phyloP scores from a whole-genome alignment of 1,140 invertebrate genomes.

The Drosophila varians region DNA sequence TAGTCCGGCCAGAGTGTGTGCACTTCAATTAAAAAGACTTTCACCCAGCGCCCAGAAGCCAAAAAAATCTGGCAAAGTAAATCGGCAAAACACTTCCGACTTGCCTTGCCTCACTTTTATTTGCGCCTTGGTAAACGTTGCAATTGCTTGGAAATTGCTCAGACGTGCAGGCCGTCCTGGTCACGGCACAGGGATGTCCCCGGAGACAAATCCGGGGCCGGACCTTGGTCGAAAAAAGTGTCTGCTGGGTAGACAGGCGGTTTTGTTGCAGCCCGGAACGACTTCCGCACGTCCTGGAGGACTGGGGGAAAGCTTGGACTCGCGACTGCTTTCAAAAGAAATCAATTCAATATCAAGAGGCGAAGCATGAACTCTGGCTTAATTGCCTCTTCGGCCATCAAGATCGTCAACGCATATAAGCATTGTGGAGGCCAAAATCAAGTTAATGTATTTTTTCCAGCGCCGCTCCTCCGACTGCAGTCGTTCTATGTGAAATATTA shows the following conservation, averaged over 20 bases:
- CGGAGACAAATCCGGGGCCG: background rate
- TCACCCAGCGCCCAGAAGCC: constrained; percentile 62
- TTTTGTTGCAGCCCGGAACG: constrained; percentile 72
- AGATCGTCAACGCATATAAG: constrained; percentile 26
- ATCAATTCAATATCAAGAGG: constrained; percentile 60
- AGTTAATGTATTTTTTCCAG: too few species aligned
- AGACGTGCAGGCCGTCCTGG: constrained; percentile 57
- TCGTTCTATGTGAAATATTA: too few species aligned
- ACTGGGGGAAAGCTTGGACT: background rate
- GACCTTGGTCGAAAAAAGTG: constrained; percentile 45
- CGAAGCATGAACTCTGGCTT: constrained; percentile 17
- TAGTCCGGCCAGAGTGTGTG: constrained; percentile 44
- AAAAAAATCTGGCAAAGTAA: constrained; percentile 61
- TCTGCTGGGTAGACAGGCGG: constrained; percentile 22
- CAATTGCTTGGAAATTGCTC: constrained; percentile 78
- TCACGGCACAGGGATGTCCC: constrained; percentile 1
- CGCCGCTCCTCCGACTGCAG: too few species aligned
- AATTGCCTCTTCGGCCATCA: constrained; percentile 66
- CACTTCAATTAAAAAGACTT: constrained; percentile 83
- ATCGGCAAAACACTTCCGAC: constrained; percentile 75
- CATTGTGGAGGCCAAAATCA: background rate
- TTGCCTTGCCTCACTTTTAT: constrained; percentile 73
- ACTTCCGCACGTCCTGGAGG: constrained; percentile 62
- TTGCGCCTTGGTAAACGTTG: constrained; percentile 70
- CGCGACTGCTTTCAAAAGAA: constrained; percentile 26